Evolutionary conservation across 2,888 invertebrate species (phyloP), one percentile per base, ranked within the genome.

Genomic region (Heterodera filipjevi): DNA sequence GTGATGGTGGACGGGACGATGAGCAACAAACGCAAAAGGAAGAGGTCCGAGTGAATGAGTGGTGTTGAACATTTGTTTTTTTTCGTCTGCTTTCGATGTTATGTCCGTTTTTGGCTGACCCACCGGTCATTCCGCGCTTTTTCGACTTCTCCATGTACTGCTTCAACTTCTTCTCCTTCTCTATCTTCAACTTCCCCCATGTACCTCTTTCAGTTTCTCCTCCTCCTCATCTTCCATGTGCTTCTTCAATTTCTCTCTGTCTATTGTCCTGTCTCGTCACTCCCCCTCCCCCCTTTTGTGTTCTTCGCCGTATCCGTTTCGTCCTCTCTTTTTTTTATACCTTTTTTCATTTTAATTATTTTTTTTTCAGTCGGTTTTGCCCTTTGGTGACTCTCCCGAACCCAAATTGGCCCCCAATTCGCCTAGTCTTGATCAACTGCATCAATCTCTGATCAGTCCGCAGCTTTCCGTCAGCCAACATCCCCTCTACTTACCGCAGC

Each of bases 401-500:
- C 27, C 59, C 59, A 59, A 59, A 76, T n/a, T 30, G 35, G 68
- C 16, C 33, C 19, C 33, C n/a, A 22, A 32, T 14, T 49, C 77
- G 44, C 68, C 68, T 3, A 33, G 35, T 35, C 33, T 68, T 32
- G 68, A 68, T 68, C 68, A 68, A 6, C 22, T 68, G 12, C 8
- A 33, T 19, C 68, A 68, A 22, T 68, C 68, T 12, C 68, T 68
- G 68, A 33, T 35, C 68, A 35, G 14, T 68, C 33, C 68, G 0
- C 68, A 32, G 33, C 35, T 33, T 12, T 32, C 68, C 22, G 33
- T 35, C 33, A 35, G 33, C 68, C 68, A 68, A 35, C 68, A 68
- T 32, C 68, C 68, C 16, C 32, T 68, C 6, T 68, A 75, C 27
- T 75, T 75, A 27, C 75, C 75, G 33, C 64, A 39, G 16, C 59